A percentile compares a stretch with the other conserved stretches of the same genome.
Evolutionary conservation across 2,113 vertebrate species (phyloP).

Genomic region (Zosterops hypoxanthus): DNA sequence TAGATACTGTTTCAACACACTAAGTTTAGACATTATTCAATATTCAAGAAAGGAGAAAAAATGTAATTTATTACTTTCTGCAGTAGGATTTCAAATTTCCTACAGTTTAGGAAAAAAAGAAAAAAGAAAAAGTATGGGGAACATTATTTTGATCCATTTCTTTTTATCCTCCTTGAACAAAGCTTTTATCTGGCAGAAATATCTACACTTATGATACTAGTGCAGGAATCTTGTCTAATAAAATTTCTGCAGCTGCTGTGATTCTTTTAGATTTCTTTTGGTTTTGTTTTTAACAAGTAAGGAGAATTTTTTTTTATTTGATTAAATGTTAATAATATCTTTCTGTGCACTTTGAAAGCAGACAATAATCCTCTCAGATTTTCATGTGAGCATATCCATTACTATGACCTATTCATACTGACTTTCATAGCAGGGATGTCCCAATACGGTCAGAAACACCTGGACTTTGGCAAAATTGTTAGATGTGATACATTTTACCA

Average conservation of each 20-base stretch:
- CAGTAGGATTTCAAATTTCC: neutral
- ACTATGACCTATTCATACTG: neutral
- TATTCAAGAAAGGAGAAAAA: neutral
- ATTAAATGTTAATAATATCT: neutral
- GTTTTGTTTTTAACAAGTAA: neutral
- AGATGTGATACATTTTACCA: neutral
- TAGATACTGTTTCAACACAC: neutral
- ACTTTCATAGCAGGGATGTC: neutral
- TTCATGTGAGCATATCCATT: neutral
- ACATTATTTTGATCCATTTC: neutral
- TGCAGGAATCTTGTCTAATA: neutral
- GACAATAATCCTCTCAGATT: neutral
- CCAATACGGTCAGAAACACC: neutral
- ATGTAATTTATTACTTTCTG: neutral
- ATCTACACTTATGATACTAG: neutral
- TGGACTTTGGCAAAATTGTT: neutral
- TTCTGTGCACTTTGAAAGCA: neutral
- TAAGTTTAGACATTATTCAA: neutral
- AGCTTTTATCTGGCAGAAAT: neutral
- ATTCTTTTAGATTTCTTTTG: neutral
- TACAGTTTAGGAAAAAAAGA: too few relatives aligned
- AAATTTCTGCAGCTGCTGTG: neutral
- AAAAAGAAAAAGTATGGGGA: neutral
- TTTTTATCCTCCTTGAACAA: neutral
- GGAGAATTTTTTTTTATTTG: neutral